Evolutionary conservation across 2,888 invertebrate genomes (phyloP), one percentile per base, ranked within the genome.

Genomic region (Leptarthrus brevirostris): DNA sequence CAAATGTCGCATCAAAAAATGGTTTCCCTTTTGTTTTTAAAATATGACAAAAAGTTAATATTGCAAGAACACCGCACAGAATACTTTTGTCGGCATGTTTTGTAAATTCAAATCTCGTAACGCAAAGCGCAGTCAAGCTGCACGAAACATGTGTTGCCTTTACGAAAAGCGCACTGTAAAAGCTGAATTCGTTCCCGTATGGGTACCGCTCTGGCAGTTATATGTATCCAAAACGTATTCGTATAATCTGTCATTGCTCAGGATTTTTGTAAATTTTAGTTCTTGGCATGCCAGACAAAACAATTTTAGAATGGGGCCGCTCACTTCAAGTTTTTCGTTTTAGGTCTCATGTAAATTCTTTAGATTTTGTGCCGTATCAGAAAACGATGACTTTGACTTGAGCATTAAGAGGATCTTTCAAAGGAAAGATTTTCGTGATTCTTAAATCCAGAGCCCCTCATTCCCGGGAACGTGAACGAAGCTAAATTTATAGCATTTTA

Each of bases 41-140:
- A 58, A 58, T 36, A 36, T 58, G 20, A 64, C 18, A 52, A 49
- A 52, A 69, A 36, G 34, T 52, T 26, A 30, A 66, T 18, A 66
- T 12, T 26, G 12, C 10, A 22, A 47, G 44, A n/a, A 16, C 18
- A 18, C 18, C 18, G 18, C 8, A 4, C 6, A 52, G 22, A 52
- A 52, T 49, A 18, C 52, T 52, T 52, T 52, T 69, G 69, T 49
- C 69, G 69, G 69, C 69, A 52, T 30, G 8, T 69, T 52, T 69
- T 69, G 69, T 69, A 8, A 52, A 52, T 69, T 69, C 64, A 47
- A 47, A 47, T 30, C 47, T 66, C 47, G 64, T 66, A 14, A n/a
- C 58, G 20, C 2, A 40, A 26, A 14, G 18, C 14, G 24, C 64
- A 66, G 47, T 24, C 44, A 24, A n/a, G 44, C 14, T 8, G 26